A percentile compares a stretch with the other conserved stretches of the same genome.
phyloP scores from a whole-genome alignment of 2,797 vertebrate genomes.

The Anguilla megastoma region DNA sequence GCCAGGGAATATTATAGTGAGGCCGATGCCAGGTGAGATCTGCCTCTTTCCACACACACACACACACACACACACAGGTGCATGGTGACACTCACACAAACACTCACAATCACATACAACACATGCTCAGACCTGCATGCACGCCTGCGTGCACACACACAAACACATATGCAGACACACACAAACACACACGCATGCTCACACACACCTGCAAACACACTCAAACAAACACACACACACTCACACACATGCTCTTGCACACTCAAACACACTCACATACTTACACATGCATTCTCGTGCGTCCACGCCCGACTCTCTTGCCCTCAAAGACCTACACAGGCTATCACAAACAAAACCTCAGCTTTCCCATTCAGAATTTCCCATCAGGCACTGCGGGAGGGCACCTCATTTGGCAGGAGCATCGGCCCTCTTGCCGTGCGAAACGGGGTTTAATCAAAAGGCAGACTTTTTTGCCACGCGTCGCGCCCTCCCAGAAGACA shows the following conservation, averaged over 20 bases:
- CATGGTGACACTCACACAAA: neutral
- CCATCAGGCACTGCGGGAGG: neutral
- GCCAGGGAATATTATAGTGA: slow-evolving; percentile 98
- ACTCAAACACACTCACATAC: neutral
- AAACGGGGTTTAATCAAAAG: neutral
- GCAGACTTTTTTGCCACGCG: neutral
- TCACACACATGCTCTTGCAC: no score
- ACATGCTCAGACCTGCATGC: neutral
- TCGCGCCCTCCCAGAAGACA: neutral
- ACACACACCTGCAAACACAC: slow-evolving; percentile 16
- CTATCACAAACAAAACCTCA: neutral
- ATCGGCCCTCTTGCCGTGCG: neutral
- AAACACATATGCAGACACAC: neutral
- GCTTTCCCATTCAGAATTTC: neutral
- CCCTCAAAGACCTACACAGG: neutral
- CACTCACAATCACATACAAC: neutral
- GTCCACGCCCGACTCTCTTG: neutral
- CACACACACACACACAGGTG: neutral
- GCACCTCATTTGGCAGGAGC: neutral
- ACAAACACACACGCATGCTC: neutral
- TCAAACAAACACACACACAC: neutral
- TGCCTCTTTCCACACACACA: neutral
- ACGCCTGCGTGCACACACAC: neutral
- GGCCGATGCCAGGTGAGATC: slow-evolving; percentile 89
- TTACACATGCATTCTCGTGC: no score